These are phyloP conservation scores for Tetramorium parvispinum DNA, from an alignment of 1,140 invertebrate species.

Conservation along the genomic window DNA sequence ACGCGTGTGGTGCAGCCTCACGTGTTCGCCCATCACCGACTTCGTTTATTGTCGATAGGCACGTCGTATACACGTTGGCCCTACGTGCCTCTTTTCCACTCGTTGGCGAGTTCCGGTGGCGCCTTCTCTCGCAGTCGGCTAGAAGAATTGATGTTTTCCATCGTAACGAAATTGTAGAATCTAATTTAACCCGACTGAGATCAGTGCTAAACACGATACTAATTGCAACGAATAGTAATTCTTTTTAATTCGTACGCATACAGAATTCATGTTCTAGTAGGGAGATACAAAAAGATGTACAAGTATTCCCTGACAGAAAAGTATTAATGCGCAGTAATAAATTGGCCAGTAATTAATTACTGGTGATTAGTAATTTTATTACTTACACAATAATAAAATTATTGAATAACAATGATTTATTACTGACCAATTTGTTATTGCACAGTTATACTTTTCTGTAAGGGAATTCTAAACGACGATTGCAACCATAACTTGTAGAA, in stretches of 20 bases:
- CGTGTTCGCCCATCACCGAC: constrained; percentile 69
- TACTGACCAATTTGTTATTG: no score
- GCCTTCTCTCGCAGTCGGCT: constrained; percentile 24
- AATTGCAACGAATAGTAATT: not conserved
- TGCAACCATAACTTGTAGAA: not conserved
- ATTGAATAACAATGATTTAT: no score
- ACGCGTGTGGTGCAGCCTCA: constrained; percentile 61
- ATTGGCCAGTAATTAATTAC: no score
- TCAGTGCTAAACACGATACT: not conserved
- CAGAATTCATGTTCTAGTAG: not conserved
- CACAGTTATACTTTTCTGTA: no score
- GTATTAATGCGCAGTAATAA: no score
- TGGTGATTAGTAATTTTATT: no score
- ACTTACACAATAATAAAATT: no score
- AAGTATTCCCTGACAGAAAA: not conserved
- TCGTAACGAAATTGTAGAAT: constrained; percentile 8
- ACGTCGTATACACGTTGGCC: constrained; percentile 62
- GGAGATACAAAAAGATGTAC: no score
- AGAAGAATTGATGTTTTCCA: not conserved
- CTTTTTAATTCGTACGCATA: not conserved
- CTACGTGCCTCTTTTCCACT: constrained; percentile 20
- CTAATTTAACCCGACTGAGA: not conserved
- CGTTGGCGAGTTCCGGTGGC: constrained; percentile 64
- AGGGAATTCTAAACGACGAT: not conserved
- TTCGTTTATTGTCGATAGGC: constrained; percentile 65